A percentile compares a stretch with the other conserved stretches of the same genome.
phyloP scores from a whole-genome alignment of 2,113 vertebrate species.

The Tupaia chinensis region DNA sequence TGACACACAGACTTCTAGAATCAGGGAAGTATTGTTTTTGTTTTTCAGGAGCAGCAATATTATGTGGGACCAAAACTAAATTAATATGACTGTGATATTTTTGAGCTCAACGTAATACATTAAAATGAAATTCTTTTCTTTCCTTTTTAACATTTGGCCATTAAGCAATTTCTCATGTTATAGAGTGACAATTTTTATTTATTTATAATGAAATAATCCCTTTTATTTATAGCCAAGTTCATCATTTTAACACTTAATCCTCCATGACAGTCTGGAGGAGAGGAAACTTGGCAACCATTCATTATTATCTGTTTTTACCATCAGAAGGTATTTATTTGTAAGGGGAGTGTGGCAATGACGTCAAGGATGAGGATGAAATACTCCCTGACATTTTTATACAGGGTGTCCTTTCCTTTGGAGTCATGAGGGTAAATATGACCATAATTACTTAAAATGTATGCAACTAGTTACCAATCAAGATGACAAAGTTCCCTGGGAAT shows the following conservation, averaged over 20 bases:
- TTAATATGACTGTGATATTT: conserved; percentile 6
- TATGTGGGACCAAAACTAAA: conserved; percentile 22
- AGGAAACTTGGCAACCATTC: conserved; percentile 70
- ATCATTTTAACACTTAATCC: conserved; percentile 70
- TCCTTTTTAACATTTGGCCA: conserved; percentile 1
- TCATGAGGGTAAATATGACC: conserved; percentile 52
- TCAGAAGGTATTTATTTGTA: conserved; percentile 67
- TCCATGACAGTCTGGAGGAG: conserved; percentile 56
- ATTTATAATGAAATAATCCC: conserved; percentile 58
- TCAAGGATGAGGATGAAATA: conserved; percentile 57
- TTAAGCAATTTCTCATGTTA: conserved; percentile 17
- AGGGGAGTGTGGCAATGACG: conserved; percentile 40
- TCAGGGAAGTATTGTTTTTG: conserved; percentile 63
- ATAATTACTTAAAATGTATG: conserved; percentile 62
- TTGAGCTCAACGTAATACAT: conserved; percentile 6
- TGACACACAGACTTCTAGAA: conserved; percentile 55
- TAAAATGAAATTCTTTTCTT: conserved; percentile 36
- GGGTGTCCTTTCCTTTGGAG: conserved; percentile 2
- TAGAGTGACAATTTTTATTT: conserved; percentile 57
- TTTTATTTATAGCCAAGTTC: conserved; percentile 67
- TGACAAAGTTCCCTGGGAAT: conserved; percentile 12
- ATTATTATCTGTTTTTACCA: conserved; percentile 76
- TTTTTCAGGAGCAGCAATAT: conserved; percentile 51
- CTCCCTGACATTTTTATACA: conserved; percentile 59
- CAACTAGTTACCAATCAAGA: neutral